Percentiles rank a stretch among this genome's conserved stretches.
phyloP scores from a whole-genome alignment of 2,888 invertebrate genomes.

The Eupithecia subumbrata region DNA sequence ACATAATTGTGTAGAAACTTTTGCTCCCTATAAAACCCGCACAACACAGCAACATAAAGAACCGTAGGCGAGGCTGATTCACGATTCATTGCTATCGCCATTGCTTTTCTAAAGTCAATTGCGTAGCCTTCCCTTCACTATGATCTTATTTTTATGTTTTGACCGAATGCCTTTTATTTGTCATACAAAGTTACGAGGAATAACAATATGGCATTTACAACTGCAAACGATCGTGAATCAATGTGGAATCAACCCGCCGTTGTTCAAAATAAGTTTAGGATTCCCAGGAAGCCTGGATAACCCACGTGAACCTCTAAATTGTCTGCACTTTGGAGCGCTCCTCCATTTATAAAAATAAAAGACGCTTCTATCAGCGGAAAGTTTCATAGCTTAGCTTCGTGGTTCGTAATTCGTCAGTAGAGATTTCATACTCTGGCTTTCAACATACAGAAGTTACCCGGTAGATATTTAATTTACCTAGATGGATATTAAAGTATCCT shows the following conservation, averaged over 20 bases:
- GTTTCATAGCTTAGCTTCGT: slow-evolving; percentile 4
- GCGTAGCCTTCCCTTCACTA: background rate
- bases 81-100: background rate
- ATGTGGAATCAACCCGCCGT: background rate
- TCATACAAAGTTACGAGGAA: background rate
- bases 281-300: slow-evolving; percentile 16
- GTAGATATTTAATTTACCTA: background rate
- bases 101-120: background rate
- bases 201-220: slow-evolving; percentile 1
- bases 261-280: slow-evolving; percentile 5
- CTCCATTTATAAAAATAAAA: slow-evolving; percentile 22
- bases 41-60: background rate
- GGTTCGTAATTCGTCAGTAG: background rate
- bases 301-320: slow-evolving; percentile 19
- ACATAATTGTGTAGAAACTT: background rate
- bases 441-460: background rate
- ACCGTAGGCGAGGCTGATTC: background rate
- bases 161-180: background rate
- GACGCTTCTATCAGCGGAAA: slow-evolving; percentile 11
- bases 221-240: background rate
- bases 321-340: slow-evolving; percentile 17
- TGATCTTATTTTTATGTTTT: background rate
- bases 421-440: background rate
- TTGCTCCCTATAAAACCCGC: background rate
- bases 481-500: too few relatives aligned